These are phyloP conservation scores for Tipula confusa DNA, from an alignment of 2,888 invertebrate species.

Conservation along the genomic window DNA sequence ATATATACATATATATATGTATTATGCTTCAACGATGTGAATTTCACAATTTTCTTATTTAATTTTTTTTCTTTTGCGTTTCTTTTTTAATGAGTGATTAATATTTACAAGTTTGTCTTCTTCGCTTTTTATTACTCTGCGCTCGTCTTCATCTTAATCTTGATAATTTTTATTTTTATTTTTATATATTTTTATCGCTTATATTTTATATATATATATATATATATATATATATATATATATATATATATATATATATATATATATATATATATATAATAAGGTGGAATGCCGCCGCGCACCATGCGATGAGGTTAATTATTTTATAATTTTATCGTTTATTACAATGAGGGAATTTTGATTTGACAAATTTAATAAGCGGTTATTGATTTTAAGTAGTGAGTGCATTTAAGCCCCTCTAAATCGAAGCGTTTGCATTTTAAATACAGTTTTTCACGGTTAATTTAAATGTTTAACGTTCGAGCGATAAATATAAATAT, in stretches of 20 bases:
- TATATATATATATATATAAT: no score
- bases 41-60: neutral
- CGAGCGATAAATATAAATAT: no score
- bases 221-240: no score
- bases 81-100: neutral
- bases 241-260: no score
- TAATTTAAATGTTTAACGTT: neutral
- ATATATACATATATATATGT: no score
- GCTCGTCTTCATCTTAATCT: neutral
- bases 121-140: neutral
- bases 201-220: no score
- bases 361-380: neutral
- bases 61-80: neutral
- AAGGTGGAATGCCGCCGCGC: neutral
- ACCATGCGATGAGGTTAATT: neutral
- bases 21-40: neutral
- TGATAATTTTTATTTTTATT: neutral
- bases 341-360: neutral
- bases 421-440: neutral
- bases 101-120: neutral
- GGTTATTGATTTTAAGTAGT: neutral
- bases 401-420: neutral
- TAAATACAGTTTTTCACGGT: neutral
- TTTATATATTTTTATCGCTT: neutral
- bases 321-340: neutral